Conservation (phyloP, 2,888 invertebrate genomes). For the Slavum lentiscoides region DNA sequence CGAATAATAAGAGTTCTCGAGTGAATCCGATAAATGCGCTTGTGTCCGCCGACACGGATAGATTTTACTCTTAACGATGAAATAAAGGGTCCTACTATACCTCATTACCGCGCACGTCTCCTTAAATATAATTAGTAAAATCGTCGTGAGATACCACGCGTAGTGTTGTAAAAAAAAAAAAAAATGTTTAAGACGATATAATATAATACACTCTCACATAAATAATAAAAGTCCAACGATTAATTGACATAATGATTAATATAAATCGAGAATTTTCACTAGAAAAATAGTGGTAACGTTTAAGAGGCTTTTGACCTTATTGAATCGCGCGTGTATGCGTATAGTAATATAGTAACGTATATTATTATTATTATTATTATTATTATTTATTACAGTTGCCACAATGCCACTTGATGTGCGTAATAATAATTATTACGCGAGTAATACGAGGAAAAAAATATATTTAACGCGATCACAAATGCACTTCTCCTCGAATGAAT, state of each 20-base stretch:
- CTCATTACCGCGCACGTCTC: too few relatives aligned
- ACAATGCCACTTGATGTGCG: not conserved
- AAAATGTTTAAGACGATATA: not conserved
- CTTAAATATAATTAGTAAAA: too few relatives aligned
- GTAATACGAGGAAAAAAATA: not conserved
- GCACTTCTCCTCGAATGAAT: not conserved
- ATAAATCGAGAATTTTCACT: not conserved
- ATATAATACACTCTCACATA: not conserved
- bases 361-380: not conserved
- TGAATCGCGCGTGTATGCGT: not conserved
- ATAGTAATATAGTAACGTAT: too few relatives aligned
- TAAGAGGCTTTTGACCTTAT: conserved; percentile 3
- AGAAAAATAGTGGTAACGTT: not conserved
- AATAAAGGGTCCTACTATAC: too few relatives aligned
- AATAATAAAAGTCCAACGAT: not conserved
- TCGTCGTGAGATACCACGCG: too few relatives aligned
- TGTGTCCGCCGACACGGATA: too few relatives aligned
- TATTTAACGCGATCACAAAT: not conserved
- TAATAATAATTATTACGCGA: not conserved
- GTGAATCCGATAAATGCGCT: too few relatives aligned
- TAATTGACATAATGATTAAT: not conserved
- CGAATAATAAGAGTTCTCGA: not conserved
- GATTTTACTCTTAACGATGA: too few relatives aligned
- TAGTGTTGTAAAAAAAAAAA: not conserved
- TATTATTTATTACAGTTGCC: not conserved